Evolutionary conservation across 2,797 vertebrate genomes (phyloP), one percentile per base, ranked within the genome.

Genomic region (Calcarius lapponicus): DNA sequence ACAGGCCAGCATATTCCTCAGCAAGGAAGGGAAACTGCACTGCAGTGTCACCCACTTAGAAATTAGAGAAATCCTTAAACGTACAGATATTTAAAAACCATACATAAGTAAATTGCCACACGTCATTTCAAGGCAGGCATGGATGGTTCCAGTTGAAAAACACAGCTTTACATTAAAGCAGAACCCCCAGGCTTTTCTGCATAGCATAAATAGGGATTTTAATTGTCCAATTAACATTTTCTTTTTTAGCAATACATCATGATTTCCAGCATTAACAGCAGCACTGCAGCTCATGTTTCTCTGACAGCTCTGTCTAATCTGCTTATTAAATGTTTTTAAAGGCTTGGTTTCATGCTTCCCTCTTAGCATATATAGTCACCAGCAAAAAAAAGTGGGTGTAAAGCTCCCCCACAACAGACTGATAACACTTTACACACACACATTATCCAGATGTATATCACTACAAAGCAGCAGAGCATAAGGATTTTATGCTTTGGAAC

Each of bases 161-260:
- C 7, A 4, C 67, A 71, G 67, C 45, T 85, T 85, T 73, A 65
- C 28, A 57, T 72, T 74, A 65, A 85, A 93, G 71, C 58, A 86
- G 51, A 95, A 88, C 25, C 73, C 32, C 17, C 28, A 72, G 90
- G 88, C 83, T 90, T 62, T 91, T 88, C 62, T 93, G n/a, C 50
- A 17, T 66, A 28, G 79, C 0, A 0, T 65, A 86, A 88, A 88
- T 34, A 29, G 38, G 8, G 48, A 75, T 92, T 96, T 89, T 95
- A 93, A 94, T 96, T 89, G 78, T 84, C 71, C 90, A 92, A 93
- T 95, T 96, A 95, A 80, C 90, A 76, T 80, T 94, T 93, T 62
- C 34, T 50, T 84, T 86, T 92, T 83, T 54, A 96, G 94, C 71
- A 92, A 64, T 87, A 54, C 22, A 14, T 92, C 67, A 71, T 80